phyloP scores from a whole-genome alignment of 1,140 invertebrate genomes.

The Liolophura sinensis region DNA sequence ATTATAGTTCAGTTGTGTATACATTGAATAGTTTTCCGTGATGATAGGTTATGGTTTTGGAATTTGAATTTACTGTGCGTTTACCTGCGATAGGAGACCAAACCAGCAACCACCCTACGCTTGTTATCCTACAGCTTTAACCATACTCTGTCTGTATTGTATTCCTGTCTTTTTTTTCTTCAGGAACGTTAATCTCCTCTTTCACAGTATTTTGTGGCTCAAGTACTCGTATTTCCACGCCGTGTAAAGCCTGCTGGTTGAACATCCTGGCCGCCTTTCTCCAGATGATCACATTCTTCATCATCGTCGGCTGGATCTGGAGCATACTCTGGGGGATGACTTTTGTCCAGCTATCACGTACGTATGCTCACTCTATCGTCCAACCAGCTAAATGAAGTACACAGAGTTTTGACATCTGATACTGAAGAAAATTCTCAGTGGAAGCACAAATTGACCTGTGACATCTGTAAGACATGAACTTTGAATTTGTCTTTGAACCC shows the following conservation, averaged over 20 bases:
- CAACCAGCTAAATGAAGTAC: background rate
- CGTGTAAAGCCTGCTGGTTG: constrained; percentile 54
- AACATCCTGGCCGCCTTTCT: constrained; percentile 60
- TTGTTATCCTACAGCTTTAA: no score
- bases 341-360: constrained; percentile 61
- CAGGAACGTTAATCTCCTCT: constrained; percentile 61
- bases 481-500: background rate
- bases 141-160: background rate
- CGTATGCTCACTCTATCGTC: constrained; percentile 21
- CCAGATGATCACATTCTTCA: constrained; percentile 59
- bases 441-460: background rate
- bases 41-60: no score
- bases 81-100: no score
- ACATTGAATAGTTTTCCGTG: no score
- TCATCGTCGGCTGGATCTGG: constrained; percentile 65
- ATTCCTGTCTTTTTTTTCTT: constrained; percentile 18
- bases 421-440: background rate
- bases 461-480: constrained; percentile 1
- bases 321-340: constrained; percentile 64
- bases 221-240: constrained; percentile 53
- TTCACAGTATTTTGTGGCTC: constrained; percentile 60
- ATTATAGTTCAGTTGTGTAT: no score
- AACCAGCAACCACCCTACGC: no score
- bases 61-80: no score
- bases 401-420: background rate